Percentiles rank a stretch among this genome's conserved stretches.
phyloP scores from a whole-genome alignment of 2,888 invertebrate genomes.

The Vanessa cardui region DNA sequence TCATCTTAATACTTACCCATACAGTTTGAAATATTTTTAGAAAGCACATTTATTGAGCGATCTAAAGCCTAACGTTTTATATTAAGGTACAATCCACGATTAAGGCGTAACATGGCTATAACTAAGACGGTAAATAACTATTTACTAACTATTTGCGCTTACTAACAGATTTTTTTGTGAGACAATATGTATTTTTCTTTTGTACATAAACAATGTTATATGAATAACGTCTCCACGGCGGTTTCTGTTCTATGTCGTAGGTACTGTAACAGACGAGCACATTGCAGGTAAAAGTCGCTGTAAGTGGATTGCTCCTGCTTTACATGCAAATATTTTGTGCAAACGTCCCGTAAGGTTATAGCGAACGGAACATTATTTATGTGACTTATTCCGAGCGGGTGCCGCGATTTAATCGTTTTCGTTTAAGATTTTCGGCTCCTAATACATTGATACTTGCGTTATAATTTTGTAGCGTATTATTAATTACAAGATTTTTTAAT shows the following conservation, averaged over 20 bases:
- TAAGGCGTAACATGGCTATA: too few relatives aligned
- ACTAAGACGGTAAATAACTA: too few relatives aligned
- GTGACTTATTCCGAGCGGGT: conserved; percentile 39
- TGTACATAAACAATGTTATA: not conserved
- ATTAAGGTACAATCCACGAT: too few relatives aligned
- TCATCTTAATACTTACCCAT: too few relatives aligned
- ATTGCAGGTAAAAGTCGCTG: conserved; percentile 77
- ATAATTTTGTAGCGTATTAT: not conserved
- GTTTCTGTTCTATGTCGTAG: conserved; percentile 47
- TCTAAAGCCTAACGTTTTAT: too few relatives aligned
- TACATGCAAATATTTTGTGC: conserved; percentile 81
- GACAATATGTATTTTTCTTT: too few relatives aligned
- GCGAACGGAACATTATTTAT: conserved; percentile 43
- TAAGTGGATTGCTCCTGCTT: conserved; percentile 82
- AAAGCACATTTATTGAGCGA: too few relatives aligned
- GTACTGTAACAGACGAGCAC: conserved; percentile 68
- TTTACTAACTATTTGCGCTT: too few relatives aligned
- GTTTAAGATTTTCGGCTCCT: conserved; percentile 15
- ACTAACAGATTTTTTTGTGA: too few relatives aligned
- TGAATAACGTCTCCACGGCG: conserved; percentile 48
- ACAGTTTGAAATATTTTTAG: too few relatives aligned
- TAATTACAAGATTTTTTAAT: not conserved
- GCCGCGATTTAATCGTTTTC: conserved; percentile 29
- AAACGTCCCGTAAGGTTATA: conserved; percentile 55
- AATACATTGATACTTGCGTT: not conserved